Conservation (phyloP, 2,113 vertebrate species). For the Phyllostomus hastatus region DNA sequence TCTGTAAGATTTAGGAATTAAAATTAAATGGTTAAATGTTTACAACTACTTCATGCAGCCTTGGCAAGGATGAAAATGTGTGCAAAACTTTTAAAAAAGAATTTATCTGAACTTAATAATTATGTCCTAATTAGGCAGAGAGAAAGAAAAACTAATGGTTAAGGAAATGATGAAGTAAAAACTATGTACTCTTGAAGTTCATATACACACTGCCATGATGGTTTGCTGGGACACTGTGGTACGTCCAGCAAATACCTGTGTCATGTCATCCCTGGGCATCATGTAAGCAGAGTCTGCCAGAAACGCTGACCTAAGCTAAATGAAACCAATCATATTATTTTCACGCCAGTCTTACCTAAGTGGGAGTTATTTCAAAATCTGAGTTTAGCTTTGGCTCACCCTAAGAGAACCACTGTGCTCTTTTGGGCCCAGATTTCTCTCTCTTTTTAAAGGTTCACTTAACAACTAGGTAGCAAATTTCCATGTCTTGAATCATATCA, state of each 20-base stretch:
- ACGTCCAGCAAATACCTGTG: neutral
- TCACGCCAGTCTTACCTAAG: neutral
- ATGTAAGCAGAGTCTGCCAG: neutral
- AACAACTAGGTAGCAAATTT: neutral
- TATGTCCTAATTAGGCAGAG: neutral
- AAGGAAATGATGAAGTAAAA: neutral
- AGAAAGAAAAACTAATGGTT: neutral
- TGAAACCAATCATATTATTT: slow-evolving; percentile 7
- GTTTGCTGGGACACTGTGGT: neutral
- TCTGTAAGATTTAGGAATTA: neutral
- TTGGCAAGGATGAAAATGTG: neutral
- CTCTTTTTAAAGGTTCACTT: neutral
- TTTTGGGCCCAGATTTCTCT: neutral
- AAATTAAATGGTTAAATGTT: neutral
- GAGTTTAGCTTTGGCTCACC: neutral
- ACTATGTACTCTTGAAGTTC: neutral
- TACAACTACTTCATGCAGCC: neutral
- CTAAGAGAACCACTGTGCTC: neutral
- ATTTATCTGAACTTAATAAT: neutral
- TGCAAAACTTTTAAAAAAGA: neutral
- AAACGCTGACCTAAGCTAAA: slow-evolving; percentile 19
- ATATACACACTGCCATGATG: neutral
- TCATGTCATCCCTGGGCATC: neutral
- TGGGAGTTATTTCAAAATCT: neutral
- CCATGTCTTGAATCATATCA: neutral